Conservation (phyloP, 1,140 invertebrate species). For the Drosophila micromelanica region DNA sequence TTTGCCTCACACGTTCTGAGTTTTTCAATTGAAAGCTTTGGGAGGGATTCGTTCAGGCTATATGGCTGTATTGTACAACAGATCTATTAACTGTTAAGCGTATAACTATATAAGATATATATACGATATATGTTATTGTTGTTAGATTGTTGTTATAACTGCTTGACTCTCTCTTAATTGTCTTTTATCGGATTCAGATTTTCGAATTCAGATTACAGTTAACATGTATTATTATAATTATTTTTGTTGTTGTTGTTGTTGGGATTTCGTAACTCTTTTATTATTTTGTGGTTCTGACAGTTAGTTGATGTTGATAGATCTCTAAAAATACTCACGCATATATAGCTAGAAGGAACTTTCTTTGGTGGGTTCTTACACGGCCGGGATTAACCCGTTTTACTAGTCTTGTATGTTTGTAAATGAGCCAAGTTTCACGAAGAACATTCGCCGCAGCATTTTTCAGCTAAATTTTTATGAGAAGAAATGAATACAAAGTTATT, state of each 20-base stretch:
- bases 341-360: slow-evolving; percentile 99
- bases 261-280: slow-evolving; percentile 18
- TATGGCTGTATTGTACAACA: slow-evolving; percentile 17
- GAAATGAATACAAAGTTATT: slow-evolving; percentile 83
- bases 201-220: neutral
- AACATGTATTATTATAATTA: neutral
- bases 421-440: slow-evolving; percentile 99
- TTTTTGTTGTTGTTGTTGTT: slow-evolving; percentile 12
- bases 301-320: slow-evolving; percentile 75
- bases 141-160: neutral
- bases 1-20: slow-evolving; percentile 3
- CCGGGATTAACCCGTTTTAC: slow-evolving; percentile 98
- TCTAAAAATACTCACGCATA: slow-evolving; percentile 94
- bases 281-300: slow-evolving; percentile 56
- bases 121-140: slow-evolving; percentile 14
- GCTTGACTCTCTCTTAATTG: neutral
- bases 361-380: slow-evolving; percentile 98
- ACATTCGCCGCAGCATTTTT: slow-evolving; percentile 99
- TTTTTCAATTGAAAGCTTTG: slow-evolving; percentile 4
- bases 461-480: slow-evolving; percentile 88
- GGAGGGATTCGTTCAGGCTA: slow-evolving; percentile 20
- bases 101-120: slow-evolving; percentile 7
- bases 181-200: neutral
- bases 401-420: slow-evolving; percentile 99
- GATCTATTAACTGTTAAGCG: slow-evolving; percentile 20